Percentiles rank a stretch among this genome's conserved stretches.
Evolutionary conservation across 2,888 invertebrate genomes (phyloP).

Genomic region (Phalangium opilio): DNA sequence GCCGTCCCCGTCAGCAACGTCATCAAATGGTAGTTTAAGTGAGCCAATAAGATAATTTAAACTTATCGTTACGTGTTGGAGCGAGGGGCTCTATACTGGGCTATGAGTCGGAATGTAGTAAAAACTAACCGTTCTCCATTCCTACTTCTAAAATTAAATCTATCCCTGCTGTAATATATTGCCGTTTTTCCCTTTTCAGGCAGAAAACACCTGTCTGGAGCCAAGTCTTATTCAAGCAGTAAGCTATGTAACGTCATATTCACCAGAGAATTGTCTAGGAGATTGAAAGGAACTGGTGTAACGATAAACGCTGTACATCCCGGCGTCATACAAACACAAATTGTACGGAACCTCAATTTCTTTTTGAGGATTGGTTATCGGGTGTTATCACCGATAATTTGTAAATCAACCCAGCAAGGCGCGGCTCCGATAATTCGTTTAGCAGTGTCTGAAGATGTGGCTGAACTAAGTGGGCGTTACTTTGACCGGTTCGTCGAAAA

Average conservation of each 20-base stretch:
- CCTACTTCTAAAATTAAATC: no score
- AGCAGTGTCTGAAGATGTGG: constrained; percentile 50
- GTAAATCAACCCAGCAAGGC: constrained; percentile 50
- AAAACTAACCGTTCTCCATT: no score
- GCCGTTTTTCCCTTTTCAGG: no score
- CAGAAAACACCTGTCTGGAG: no score
- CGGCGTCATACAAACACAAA: neutral
- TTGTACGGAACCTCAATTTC: neutral
- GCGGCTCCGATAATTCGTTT: constrained; percentile 53
- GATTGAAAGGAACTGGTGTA: neutral
- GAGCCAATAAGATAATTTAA: no score
- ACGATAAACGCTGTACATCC: neutral
- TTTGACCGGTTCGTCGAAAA: constrained; percentile 52
- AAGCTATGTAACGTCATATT: neutral
- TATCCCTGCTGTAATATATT: no score
- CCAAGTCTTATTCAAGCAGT: neutral
- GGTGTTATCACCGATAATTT: constrained; percentile 12
- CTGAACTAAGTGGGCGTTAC: constrained; percentile 56
- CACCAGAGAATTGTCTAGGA: neutral
- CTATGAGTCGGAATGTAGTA: no score
- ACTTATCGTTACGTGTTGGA: no score
- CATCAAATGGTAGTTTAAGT: no score
- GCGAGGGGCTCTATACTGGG: no score
- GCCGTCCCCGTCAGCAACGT: no score
- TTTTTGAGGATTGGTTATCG: constrained; percentile 16